phyloP scores from a whole-genome alignment of 2,888 invertebrate species.

The Pseudococcus longispinus region DNA sequence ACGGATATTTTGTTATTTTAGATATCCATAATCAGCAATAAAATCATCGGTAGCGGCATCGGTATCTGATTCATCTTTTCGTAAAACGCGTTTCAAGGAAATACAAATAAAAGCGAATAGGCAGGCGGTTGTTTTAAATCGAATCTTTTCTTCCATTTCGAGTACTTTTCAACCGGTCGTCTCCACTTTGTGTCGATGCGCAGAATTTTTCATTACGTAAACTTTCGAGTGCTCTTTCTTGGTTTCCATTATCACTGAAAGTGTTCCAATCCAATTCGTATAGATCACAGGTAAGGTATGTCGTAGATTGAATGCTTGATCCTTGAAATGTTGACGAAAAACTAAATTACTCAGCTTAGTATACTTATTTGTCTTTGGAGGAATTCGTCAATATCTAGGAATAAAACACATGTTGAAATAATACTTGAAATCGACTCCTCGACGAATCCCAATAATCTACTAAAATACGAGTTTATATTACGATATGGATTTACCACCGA shows the following conservation, averaged over 20 bases:
- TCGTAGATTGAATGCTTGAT: not conserved
- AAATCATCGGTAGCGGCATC: not conserved
- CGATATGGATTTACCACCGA: not conserved
- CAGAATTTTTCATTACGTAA: conserved; percentile 4
- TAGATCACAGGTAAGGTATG: not conserved
- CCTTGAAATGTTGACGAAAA: not conserved
- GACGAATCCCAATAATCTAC: not conserved
- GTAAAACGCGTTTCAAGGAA: not conserved
- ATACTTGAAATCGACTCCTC: not conserved
- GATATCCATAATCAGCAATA: not conserved
- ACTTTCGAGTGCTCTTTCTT: not conserved
- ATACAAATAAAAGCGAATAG: not conserved
- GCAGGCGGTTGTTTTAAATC: not conserved
- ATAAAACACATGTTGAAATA: not conserved
- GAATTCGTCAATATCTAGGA: not conserved
- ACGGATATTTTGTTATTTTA: not conserved
- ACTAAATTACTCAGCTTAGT: not conserved
- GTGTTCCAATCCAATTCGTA: not conserved
- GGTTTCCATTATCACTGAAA: not conserved
- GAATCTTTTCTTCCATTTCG: not conserved
- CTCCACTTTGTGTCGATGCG: not conserved
- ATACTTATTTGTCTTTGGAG: not conserved
- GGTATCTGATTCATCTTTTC: conserved; percentile 6
- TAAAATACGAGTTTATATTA: no score
- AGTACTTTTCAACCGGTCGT: not conserved